phyloP scores from a whole-genome alignment of 1,140 invertebrate genomes.

The Ptiloglossa arizonensis region DNA sequence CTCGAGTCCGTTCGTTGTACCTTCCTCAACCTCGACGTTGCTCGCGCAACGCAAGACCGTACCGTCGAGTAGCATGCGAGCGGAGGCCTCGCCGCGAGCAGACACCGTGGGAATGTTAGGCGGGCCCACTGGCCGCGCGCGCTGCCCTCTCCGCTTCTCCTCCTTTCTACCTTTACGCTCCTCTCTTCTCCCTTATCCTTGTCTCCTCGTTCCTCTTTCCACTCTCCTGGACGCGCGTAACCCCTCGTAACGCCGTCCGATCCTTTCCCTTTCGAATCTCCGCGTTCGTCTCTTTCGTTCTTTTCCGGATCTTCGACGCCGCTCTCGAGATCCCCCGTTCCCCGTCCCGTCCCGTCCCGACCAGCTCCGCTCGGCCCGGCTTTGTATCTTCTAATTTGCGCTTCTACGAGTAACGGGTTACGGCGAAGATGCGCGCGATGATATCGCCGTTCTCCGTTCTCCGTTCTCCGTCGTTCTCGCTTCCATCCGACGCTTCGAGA shows the following conservation, averaged over 20 bases:
- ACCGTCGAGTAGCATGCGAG: conserved; percentile 75
- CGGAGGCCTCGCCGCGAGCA: conserved; percentile 77
- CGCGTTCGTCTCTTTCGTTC: conserved; percentile 15
- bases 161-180: conserved; percentile 4
- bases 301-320: background rate
- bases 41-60: conserved; percentile 68
- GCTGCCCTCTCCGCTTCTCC: conserved; percentile 32
- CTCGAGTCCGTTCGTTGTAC: conserved; percentile 49
- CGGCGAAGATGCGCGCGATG: background rate
- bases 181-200: conserved; percentile 39
- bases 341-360: background rate
- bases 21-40: conserved; percentile 76
- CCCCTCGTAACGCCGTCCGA: conserved; percentile 16
- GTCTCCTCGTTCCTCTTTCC: conserved; percentile 27
- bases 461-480: no score
- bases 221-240: conserved; percentile 10
- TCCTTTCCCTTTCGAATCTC: conserved; percentile 40
- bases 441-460: no score
- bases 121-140: conserved; percentile 69
- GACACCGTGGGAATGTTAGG: conserved; percentile 81
- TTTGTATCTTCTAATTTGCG: conserved; percentile 7
- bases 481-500: no score
- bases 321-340: background rate
- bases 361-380: background rate
- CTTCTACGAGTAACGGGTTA: background rate